Evolutionary conservation across 2,888 invertebrate species (phyloP).

Genomic region (Thumatha senex): DNA sequence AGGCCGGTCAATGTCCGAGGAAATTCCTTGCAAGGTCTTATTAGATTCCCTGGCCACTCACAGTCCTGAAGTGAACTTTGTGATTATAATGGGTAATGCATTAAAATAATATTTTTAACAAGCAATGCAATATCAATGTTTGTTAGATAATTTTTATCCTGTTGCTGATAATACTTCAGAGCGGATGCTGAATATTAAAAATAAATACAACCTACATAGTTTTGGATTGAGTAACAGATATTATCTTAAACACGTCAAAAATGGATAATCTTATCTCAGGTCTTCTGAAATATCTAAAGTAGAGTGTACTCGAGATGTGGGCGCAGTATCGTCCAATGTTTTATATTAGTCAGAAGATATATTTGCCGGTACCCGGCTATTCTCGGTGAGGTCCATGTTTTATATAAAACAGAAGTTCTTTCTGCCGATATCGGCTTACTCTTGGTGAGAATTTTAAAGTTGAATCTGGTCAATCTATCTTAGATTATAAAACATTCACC

Average conservation of each 20-base stretch:
- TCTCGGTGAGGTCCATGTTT: conserved; percentile 33
- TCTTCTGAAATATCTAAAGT: conserved; percentile 8
- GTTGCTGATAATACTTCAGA: background rate
- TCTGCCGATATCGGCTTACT: conserved; percentile 52
- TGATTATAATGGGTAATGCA: too few relatives aligned
- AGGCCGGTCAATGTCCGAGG: too few relatives aligned
- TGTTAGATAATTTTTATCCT: too few relatives aligned
- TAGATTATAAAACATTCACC: too few relatives aligned
- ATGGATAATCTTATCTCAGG: conserved; percentile 17
- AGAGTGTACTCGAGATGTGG: background rate
- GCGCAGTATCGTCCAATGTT: conserved; percentile 30
- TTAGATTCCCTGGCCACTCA: too few relatives aligned
- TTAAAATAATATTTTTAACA: too few relatives aligned
- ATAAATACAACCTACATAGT: conserved; percentile 6
- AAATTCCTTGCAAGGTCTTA: too few relatives aligned
- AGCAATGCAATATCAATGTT: too few relatives aligned
- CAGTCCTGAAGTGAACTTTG: too few relatives aligned
- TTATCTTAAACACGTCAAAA: conserved; percentile 2
- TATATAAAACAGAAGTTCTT: conserved; percentile 49
- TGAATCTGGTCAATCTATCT: too few relatives aligned
- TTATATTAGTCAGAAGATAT: conserved; percentile 48
- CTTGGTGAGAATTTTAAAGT: conserved; percentile 42
- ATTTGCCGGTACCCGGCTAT: conserved; percentile 53
- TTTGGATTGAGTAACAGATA: background rate
- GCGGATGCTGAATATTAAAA: background rate